Evolutionary conservation across 2,888 invertebrate genomes (phyloP).

Genomic region (Eupithecia inturbata): DNA sequence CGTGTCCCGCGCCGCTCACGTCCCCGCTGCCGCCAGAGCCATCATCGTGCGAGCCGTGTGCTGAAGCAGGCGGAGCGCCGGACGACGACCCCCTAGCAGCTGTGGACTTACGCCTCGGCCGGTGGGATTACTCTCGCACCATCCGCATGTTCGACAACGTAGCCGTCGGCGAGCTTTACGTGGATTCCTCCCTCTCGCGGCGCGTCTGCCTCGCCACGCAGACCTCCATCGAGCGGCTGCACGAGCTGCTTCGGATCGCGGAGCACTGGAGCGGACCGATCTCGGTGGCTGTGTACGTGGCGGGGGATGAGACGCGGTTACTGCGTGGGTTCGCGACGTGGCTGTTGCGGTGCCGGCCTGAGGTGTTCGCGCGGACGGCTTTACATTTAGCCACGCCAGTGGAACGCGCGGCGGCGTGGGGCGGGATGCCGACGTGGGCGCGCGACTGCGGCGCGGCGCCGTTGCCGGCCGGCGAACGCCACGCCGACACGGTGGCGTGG

Average conservation of each 20-base stretch:
- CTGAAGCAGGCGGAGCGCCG: neutral
- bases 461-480: conserved; percentile 85
- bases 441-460: conserved; percentile 89
- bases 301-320: conserved; percentile 90
- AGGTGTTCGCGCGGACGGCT: conserved; percentile 88
- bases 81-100: conserved; percentile 81
- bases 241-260: conserved; percentile 90
- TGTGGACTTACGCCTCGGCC: conserved; percentile 87
- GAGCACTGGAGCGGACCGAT: conserved; percentile 94
- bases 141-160: conserved; percentile 90
- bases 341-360: conserved; percentile 89
- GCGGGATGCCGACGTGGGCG: conserved; percentile 82
- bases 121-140: conserved; percentile 89
- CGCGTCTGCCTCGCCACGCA: conserved; percentile 92
- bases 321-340: conserved; percentile 90
- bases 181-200: conserved; percentile 83
- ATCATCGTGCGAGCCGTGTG: conserved; percentile 71
- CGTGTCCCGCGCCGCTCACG: conserved; percentile 58
- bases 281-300: conserved; percentile 91
- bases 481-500: conserved; percentile 88
- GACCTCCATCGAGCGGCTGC: conserved; percentile 92
- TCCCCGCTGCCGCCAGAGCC: conserved; percentile 58
- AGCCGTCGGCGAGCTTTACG: conserved; percentile 87
- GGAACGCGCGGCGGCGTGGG: conserved; percentile 86
- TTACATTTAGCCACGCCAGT: conserved; percentile 90